Percentiles rank a stretch among this genome's conserved stretches.
Evolutionary conservation across 2,113 vertebrate genomes (phyloP).

Genomic region (Pseudorhombus dupliciocellatus): DNA sequence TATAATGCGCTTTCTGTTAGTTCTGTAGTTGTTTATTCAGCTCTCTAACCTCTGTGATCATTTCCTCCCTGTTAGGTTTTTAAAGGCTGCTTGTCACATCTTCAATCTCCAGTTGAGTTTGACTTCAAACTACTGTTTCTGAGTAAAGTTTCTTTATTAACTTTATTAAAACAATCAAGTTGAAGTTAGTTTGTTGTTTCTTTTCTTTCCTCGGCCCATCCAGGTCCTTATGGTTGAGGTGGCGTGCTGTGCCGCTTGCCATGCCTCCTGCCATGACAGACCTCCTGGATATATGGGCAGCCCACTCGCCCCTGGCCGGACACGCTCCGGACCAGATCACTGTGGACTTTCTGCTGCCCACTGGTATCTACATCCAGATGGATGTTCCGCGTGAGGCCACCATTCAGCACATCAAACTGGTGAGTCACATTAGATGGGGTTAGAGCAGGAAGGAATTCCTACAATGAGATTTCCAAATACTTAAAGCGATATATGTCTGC

Average conservation of each 20-base stretch:
- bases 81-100: not conserved
- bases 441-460: not conserved
- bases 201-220: not conserved
- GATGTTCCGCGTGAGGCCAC: slow-evolving; percentile 94
- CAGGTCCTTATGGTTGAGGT: slow-evolving; percentile 91
- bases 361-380: slow-evolving; percentile 97
- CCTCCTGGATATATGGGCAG: slow-evolving; percentile 96
- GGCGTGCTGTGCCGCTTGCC: slow-evolving; percentile 81
- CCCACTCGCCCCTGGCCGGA: slow-evolving; percentile 87
- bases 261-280: slow-evolving; percentile 99
- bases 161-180: not conserved
- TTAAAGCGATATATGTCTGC: not conserved
- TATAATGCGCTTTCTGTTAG: not conserved
- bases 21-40: not conserved
- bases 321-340: slow-evolving; percentile 87
- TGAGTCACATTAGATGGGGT: slow-evolving; percentile 61
- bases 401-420: slow-evolving; percentile 96
- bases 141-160: not conserved
- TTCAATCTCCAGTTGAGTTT: not conserved
- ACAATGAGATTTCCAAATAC: not conserved
- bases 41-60: not conserved
- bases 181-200: not conserved
- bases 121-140: not conserved
- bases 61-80: not conserved
- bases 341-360: slow-evolving; percentile 95